Evolutionary conservation across 2,888 invertebrate species (phyloP).

Genomic region (Gasteruption jaculator): DNA sequence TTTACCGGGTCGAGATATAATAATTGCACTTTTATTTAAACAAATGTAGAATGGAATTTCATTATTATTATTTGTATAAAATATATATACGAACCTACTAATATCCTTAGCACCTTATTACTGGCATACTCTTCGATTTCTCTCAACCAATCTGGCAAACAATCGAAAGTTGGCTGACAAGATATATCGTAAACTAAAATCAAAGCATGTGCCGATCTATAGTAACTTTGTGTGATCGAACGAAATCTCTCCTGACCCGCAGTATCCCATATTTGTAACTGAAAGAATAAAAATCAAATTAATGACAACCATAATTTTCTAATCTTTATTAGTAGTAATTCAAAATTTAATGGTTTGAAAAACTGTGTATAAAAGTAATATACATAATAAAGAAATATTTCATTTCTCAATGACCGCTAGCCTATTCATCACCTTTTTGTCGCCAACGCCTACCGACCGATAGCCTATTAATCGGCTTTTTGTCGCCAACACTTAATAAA

Average conservation of each 20-base stretch:
- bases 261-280: conserved; percentile 99
- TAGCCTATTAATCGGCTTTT: no score
- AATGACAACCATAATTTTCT: conserved; percentile 4
- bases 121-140: conserved; percentile 98
- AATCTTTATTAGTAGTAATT: no score
- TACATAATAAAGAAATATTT: conserved; percentile 1
- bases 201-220: conserved; percentile 93
- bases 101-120: conserved; percentile 86
- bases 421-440: no score
- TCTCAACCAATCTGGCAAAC: conserved; percentile 92
- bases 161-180: conserved; percentile 96
- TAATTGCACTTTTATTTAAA: not conserved
- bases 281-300: conserved; percentile 38
- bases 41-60: not conserved
- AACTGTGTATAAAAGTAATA: no score
- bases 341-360: no score
- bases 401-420: no score
- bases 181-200: conserved; percentile 97
- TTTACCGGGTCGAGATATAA: not conserved
- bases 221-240: conserved; percentile 97
- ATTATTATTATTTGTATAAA: not conserved
- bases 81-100: conserved; percentile 74
- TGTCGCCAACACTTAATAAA: no score
- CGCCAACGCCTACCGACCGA: no score
- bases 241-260: conserved; percentile 96